Base-by-base conservation (phyloP, 2,888 invertebrate species). In the Fragum whitleyi region DNA sequence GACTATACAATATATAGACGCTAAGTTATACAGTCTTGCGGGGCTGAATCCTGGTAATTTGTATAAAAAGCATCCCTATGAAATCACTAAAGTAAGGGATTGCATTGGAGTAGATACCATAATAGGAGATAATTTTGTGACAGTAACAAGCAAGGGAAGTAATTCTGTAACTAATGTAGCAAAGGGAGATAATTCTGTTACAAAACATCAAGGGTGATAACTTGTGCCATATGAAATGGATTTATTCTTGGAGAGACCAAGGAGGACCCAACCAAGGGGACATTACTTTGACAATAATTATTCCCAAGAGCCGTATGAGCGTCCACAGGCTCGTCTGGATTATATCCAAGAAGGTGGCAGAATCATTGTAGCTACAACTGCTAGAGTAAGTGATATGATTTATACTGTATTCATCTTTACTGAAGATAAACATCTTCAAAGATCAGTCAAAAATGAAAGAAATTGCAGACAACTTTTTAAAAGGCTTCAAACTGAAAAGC, bases 271-370 rank as follows among this genome's bases (percentile, higher is more conserved):
- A 26, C 39, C 32, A 26, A 39, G 59, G n/a, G 42, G 28, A 42
- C 42, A 42, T 14, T 65, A 65, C 36, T 65, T 65, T 23, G 42
- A 72, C 28, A 9, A n/a, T n/a, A 57, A 79, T 53, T 81, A 74
- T 47, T 78, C 81, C 0, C 51, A 67, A 28, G 83, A 84, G 29
- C 76, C 73, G 62, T 51, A 76, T 29, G 81, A 84, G 65, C 80
- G 83, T 3, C 83, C 83, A 32, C 68, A 55, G 28, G 73, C 83
- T 19, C 77, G 83, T 29, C 69, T 79, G 36, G 83, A 84, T 59
- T 83, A 77, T 51, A 68, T 79, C 9, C 74, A 77, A 23, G 81
- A 81, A 23, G 74, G 74, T 53, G 55, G 65, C 2, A 57, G 74
- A 51, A 77, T 81, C 1, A 65, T 65, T 14, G 65, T 65, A 1